phyloP scores from a whole-genome alignment of 2,113 vertebrate genomes.

The Engraulis encrasicolus region DNA sequence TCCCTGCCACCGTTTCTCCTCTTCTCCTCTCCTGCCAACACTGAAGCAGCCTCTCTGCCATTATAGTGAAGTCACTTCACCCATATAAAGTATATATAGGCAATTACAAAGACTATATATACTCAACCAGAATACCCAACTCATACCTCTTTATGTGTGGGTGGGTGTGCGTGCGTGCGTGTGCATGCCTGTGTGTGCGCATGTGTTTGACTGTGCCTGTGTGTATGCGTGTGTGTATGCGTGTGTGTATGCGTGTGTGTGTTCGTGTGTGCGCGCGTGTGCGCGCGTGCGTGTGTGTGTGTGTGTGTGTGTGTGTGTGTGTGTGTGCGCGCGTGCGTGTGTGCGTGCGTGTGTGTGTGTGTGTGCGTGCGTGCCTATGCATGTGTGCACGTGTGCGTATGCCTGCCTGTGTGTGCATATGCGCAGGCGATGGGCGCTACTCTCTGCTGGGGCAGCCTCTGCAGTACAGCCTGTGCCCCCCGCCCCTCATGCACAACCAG shows the following conservation, averaged over 20 bases:
- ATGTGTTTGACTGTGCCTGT: neutral
- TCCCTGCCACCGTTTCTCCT: neutral
- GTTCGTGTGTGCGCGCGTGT: neutral
- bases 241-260: too few relatives aligned
- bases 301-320: neutral
- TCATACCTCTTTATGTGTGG: slow-evolving; percentile 10
- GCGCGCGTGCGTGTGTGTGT: neutral
- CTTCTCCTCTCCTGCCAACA: neutral
- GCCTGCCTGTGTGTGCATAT: slow-evolving; percentile 33
- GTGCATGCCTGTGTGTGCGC: neutral
- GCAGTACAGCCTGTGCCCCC: slow-evolving; percentile 95
- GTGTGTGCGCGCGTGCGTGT: neutral
- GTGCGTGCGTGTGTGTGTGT: neutral
- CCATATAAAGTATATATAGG: neutral
- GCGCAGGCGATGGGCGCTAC: slow-evolving; percentile 88
- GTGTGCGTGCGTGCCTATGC: neutral
- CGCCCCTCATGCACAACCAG: slow-evolving; percentile 89
- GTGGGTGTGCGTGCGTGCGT: neutral
- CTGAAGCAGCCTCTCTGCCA: neutral
- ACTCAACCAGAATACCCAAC: neutral
- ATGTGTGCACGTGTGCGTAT: neutral
- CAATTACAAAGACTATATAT: neutral
- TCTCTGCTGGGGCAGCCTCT: slow-evolving; percentile 93
- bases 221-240: neutral
- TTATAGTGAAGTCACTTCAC: neutral